Conservation (phyloP, 2,888 invertebrate genomes). For the Dolomedes plantarius region DNA sequence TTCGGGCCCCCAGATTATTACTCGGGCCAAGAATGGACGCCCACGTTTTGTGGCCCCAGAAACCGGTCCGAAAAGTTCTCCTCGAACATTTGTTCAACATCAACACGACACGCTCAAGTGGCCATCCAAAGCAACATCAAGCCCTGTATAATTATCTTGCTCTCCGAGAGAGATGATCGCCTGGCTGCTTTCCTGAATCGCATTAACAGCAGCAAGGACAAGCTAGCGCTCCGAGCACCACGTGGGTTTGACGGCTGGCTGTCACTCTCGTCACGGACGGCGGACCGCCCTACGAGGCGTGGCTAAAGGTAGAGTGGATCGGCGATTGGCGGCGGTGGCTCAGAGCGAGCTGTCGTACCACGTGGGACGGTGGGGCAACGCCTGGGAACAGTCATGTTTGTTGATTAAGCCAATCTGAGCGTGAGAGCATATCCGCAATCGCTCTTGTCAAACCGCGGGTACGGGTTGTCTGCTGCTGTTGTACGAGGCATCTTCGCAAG, state of each 20-base stretch:
- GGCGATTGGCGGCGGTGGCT: slow-evolving; percentile 46
- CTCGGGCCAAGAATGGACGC: slow-evolving; percentile 59
- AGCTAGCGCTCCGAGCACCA: slow-evolving; percentile 39
- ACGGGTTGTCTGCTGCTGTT: slow-evolving; percentile 67
- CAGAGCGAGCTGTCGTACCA: slow-evolving; percentile 74
- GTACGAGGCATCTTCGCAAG: slow-evolving; percentile 57
- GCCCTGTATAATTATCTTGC: slow-evolving; percentile 73
- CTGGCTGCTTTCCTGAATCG: slow-evolving; percentile 69
- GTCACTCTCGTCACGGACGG: slow-evolving; percentile 49
- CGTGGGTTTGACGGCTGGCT: slow-evolving; percentile 67
- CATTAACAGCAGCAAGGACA: slow-evolving; percentile 67
- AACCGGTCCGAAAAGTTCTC: slow-evolving; percentile 71
- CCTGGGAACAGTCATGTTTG: slow-evolving; percentile 75
- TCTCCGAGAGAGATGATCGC: slow-evolving; percentile 68
- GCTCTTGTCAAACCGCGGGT: slow-evolving; percentile 75
- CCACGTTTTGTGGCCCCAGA: slow-evolving; percentile 63
- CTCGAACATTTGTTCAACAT: slow-evolving; percentile 74
- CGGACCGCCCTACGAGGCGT: slow-evolving; percentile 47
- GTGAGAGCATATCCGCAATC: slow-evolving; percentile 76
- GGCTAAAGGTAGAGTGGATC: slow-evolving; percentile 11
- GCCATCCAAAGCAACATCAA: slow-evolving; percentile 73
- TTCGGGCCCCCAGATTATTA: slow-evolving; percentile 67
- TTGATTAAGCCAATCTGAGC: slow-evolving; percentile 76
- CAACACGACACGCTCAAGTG: slow-evolving; percentile 74
- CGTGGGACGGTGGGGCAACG: slow-evolving; percentile 75